Percentiles rank a stretch among this genome's conserved stretches.
Conservation (phyloP, 2,888 invertebrate genomes). For the Agapostemon virescens region DNA sequence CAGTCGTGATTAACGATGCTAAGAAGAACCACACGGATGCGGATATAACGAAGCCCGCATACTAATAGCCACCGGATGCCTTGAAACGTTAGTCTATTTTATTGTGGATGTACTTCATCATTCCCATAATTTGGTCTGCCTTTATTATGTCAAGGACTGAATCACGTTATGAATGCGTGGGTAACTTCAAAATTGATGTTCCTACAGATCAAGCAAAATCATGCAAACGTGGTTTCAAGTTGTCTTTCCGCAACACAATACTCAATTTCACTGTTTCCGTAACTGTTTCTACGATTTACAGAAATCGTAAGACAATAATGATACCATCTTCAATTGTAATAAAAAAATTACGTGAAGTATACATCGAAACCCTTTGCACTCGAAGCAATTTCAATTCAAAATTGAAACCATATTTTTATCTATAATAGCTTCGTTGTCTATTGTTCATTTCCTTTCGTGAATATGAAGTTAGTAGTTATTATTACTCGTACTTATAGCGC, state of each 20-base stretch:
- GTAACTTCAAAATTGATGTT: slow-evolving; percentile 2
- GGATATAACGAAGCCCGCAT: slow-evolving; percentile 76
- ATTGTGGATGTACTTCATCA: slow-evolving; percentile 38
- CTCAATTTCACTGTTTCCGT: neutral
- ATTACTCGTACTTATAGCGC: too few species aligned
- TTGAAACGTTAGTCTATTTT: slow-evolving; percentile 69
- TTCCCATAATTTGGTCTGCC: slow-evolving; percentile 32
- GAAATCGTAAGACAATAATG: neutral
- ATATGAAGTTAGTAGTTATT: too few species aligned
- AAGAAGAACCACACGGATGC: slow-evolving; percentile 67
- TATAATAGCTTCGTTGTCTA: too few species aligned
- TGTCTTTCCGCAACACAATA: neutral
- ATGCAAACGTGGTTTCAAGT: neutral
- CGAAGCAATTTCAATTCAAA: too few species aligned
- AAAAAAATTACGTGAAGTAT: neutral
- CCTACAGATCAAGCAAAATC: neutral
- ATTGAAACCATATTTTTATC: too few species aligned
- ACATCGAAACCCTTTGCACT: too few species aligned
- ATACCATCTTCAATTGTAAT: neutral
- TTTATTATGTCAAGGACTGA: slow-evolving; percentile 51
- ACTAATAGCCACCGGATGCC: slow-evolving; percentile 75
- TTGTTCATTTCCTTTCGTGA: too few species aligned
- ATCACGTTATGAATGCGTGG: slow-evolving; percentile 18
- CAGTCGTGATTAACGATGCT: slow-evolving; percentile 67
- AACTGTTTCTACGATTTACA: neutral